Percentiles rank a stretch among this genome's conserved stretches.
Conservation (phyloP, 2,888 invertebrate species). For the Drosophila mimetica region DNA sequence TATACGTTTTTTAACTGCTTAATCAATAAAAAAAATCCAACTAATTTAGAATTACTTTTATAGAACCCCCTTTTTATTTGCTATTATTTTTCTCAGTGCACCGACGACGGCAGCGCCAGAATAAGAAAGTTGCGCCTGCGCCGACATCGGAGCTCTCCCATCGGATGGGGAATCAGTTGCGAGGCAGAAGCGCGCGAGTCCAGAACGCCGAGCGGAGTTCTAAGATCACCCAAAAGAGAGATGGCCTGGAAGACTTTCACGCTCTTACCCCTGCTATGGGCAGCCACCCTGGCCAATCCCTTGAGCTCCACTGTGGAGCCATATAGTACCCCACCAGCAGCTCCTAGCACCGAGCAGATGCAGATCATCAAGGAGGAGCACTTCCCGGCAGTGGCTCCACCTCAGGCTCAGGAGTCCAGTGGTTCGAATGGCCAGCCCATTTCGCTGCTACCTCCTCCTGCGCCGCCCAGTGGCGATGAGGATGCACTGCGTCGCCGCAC, state of each 20-base stretch:
- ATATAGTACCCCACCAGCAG: neutral
- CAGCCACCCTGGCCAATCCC: constrained; percentile 25
- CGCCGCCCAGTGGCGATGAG: constrained; percentile 27
- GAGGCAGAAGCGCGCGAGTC: constrained; percentile 67
- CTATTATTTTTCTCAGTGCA: constrained; percentile 8
- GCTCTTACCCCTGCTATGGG: constrained; percentile 31
- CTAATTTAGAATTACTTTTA: neutral
- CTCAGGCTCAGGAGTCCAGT: constrained; percentile 33
- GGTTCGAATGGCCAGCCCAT: constrained; percentile 34
- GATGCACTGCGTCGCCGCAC: constrained; percentile 66
- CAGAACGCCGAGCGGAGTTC: constrained; percentile 62
- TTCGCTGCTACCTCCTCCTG: constrained; percentile 47
- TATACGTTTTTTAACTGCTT: too few species aligned
- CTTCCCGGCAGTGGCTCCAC: constrained; percentile 55
- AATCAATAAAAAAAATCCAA: too few species aligned
- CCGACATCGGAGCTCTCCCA: constrained; percentile 50
- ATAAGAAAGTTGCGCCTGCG: constrained; percentile 77
- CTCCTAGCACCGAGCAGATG: neutral
- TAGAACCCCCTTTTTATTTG: neutral
- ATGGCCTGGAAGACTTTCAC: constrained; percentile 60
- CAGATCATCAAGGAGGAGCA: constrained; percentile 49
- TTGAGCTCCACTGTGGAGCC: constrained; percentile 18
- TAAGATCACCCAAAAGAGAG: constrained; percentile 9
- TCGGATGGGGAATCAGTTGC: constrained; percentile 66
- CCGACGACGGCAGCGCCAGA: constrained; percentile 49